Evolutionary conservation across 2,113 vertebrate genomes (phyloP).

Genomic region (Platichthys stellatus): DNA sequence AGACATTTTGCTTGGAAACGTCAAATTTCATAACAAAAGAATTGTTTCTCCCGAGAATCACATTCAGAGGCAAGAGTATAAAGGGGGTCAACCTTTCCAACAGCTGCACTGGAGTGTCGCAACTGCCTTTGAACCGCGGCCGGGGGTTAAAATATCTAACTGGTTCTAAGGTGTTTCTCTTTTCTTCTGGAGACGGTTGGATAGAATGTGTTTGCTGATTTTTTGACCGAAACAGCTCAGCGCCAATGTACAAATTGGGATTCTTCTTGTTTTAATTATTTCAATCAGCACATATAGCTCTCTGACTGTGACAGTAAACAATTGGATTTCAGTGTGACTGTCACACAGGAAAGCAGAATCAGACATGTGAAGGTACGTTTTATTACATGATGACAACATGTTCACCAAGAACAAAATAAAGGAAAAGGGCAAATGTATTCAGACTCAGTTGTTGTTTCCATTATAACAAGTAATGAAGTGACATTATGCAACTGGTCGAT

Average conservation of each 20-base stretch:
- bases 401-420: not conserved
- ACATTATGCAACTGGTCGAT: not conserved
- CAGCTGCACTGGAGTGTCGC: constrained; percentile 27
- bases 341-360: not conserved
- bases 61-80: no score
- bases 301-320: not conserved
- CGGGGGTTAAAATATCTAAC: constrained; percentile 22
- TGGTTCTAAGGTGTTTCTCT: not conserved
- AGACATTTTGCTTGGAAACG: no score
- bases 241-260: not conserved
- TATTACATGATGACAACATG: not conserved
- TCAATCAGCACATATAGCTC: not conserved
- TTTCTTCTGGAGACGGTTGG: not conserved
- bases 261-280: not conserved
- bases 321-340: not conserved
- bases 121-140: constrained; percentile 2
- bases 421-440: no score
- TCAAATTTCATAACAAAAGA: no score
- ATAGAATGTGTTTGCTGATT: no score
- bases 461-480: not conserved
- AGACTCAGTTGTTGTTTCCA: not conserved
- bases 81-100: constrained; percentile 19
- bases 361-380: not conserved
- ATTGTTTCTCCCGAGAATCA: no score
- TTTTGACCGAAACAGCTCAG: not conserved